Evolutionary conservation across 2,888 invertebrate species (phyloP).

Genomic region (Mesoligia furuncula): DNA sequence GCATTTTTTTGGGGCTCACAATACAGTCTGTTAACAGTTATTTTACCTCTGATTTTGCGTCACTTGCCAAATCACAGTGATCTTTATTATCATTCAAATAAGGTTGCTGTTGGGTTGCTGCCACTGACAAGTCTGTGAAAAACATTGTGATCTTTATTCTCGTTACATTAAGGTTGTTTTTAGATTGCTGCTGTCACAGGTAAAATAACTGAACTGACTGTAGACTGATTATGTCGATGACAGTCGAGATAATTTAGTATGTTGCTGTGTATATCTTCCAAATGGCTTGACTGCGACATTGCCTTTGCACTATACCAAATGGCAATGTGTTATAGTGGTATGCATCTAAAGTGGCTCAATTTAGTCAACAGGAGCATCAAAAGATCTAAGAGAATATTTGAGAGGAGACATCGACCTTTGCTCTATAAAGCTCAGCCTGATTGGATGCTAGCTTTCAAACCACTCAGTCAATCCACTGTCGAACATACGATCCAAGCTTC

Average conservation of each 20-base stretch:
- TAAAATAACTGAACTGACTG: not conserved
- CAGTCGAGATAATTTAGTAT: not conserved
- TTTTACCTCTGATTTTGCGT: no score
- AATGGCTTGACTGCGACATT: not conserved
- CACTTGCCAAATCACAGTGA: no score
- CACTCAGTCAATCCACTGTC: no score
- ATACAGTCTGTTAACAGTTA: no score
- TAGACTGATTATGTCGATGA: not conserved
- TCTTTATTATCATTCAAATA: no score
- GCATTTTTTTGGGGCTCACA: not conserved
- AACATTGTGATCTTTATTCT: no score
- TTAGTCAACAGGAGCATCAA: not conserved
- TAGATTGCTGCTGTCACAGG: not conserved
- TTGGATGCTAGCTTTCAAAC: not conserved
- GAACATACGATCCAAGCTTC: not conserved
- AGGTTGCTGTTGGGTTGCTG: no score
- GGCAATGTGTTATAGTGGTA: slow-evolving; percentile 1
- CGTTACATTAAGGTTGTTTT: not conserved
- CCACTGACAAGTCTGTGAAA: no score
- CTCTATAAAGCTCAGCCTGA: not conserved
- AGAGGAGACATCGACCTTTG: slow-evolving; percentile 2
- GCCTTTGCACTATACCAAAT: not conserved
- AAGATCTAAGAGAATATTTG: slow-evolving; percentile 16
- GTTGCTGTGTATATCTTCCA: not conserved
- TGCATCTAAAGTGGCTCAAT: slow-evolving; percentile 30